Evolutionary conservation across 2,797 vertebrate species (phyloP).

Genomic region (Natrix natrix): DNA sequence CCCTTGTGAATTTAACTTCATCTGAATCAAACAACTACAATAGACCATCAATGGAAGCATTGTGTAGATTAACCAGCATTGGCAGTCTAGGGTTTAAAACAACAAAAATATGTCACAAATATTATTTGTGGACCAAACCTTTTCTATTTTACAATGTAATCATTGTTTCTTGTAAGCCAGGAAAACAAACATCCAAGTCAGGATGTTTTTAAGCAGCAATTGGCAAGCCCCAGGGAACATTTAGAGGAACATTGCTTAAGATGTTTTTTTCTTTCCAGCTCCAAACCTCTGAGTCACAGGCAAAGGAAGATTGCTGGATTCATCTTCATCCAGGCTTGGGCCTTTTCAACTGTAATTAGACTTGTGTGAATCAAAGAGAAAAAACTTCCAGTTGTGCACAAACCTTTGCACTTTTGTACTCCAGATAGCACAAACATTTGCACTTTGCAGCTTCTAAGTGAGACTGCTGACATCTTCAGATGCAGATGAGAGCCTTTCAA

Average conservation of each 20-base stretch:
- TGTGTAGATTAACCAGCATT: not conserved
- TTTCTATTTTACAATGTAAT: conserved; percentile 17
- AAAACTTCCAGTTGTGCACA: not conserved
- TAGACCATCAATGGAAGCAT: not conserved
- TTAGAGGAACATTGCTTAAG: not conserved
- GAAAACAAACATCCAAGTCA: not conserved
- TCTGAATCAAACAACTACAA: not conserved
- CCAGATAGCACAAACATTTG: not conserved
- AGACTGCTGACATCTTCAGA: not conserved
- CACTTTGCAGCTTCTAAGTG: not conserved
- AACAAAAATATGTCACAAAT: not conserved
- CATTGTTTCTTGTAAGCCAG: not conserved
- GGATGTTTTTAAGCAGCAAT: not conserved
- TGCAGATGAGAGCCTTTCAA: not conserved
- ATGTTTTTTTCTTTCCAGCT: not conserved
- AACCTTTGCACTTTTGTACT: not conserved
- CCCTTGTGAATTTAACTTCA: not conserved
- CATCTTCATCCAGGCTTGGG: not conserved
- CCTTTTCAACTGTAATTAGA: not conserved
- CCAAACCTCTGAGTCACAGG: not conserved
- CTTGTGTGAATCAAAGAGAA: not conserved
- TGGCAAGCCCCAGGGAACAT: not conserved
- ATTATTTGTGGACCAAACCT: not conserved
- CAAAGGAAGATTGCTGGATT: not conserved
- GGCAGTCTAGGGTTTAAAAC: not conserved